These are phyloP conservation scores for Gobio gobio DNA, from an alignment of 2,113 vertebrate species.

Conservation along the genomic window DNA sequence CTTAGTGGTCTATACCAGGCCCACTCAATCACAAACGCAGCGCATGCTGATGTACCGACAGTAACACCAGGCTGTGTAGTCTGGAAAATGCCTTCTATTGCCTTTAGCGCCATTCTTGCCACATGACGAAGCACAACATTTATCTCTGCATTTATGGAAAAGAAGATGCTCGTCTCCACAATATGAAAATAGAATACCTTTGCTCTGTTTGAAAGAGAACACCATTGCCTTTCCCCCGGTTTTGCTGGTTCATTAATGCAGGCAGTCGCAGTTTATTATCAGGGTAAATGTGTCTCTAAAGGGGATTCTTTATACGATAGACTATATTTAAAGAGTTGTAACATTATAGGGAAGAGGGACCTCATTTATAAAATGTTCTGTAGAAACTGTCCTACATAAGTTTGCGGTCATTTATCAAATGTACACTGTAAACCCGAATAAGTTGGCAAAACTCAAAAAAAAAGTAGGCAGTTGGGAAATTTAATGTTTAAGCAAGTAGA, in stretches of 20 bases:
- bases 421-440: no score
- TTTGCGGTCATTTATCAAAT: no score
- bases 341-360: no score
- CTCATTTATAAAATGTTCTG: no score
- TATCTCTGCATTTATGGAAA: slow-evolving; percentile 29
- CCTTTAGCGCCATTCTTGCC: not conserved
- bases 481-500: no score
- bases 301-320: not conserved
- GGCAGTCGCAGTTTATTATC: not conserved
- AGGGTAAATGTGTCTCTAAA: not conserved
- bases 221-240: not conserved
- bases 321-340: not conserved
- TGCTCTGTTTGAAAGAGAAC: slow-evolving; percentile 10
- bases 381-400: no score
- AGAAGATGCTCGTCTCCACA: slow-evolving; percentile 23
- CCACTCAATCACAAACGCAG: slow-evolving; percentile 70
- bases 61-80: slow-evolving; percentile 55
- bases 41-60: slow-evolving; percentile 55
- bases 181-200: not conserved
- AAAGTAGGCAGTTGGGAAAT: no score
- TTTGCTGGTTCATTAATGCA: not conserved
- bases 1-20: slow-evolving; percentile 73
- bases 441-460: no score
- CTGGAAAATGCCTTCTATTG: slow-evolving; percentile 32
- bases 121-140: slow-evolving; percentile 24